A percentile compares a stretch with the other conserved stretches of the same genome.
Conservation (phyloP, 2,888 invertebrate species). For the Aelia acuminata region DNA sequence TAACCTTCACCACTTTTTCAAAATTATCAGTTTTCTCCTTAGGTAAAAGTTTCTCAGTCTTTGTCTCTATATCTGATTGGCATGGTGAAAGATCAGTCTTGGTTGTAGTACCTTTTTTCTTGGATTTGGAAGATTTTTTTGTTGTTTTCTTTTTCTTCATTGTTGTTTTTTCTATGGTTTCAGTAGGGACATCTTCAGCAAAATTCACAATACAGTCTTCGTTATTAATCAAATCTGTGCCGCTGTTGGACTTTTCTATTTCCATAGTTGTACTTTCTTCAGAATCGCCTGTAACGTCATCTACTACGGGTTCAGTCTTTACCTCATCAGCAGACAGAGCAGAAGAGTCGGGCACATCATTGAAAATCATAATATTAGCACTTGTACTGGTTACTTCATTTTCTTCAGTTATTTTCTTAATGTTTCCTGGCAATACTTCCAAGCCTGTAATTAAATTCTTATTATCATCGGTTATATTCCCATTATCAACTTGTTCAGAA, state of each 20-base stretch:
- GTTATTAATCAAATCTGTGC: conserved; percentile 24
- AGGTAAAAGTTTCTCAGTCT: conserved; percentile 2
- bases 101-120: conserved; percentile 15
- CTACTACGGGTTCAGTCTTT: neutral
- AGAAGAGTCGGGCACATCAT: neutral
- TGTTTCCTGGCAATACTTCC: neutral
- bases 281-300: neutral
- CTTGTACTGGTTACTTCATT: conserved; percentile 22
- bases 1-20: conserved; percentile 34
- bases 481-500: neutral
- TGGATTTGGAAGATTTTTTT: neutral
- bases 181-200: conserved; percentile 53
- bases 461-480: neutral
- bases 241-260: conserved; percentile 33
- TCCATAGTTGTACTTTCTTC: conserved; percentile 4
- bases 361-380: conserved; percentile 3
- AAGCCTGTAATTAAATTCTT: neutral
- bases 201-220: conserved; percentile 3
- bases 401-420: conserved; percentile 8
- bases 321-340: conserved; percentile 7
- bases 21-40: neutral
- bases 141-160: conserved; percentile 45
- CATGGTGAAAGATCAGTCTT: neutral
- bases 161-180: conserved; percentile 65
- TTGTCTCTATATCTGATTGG: neutral